Evolutionary conservation across 2,113 vertebrate genomes (phyloP).

Genomic region (Limnothrissa miodon): DNA sequence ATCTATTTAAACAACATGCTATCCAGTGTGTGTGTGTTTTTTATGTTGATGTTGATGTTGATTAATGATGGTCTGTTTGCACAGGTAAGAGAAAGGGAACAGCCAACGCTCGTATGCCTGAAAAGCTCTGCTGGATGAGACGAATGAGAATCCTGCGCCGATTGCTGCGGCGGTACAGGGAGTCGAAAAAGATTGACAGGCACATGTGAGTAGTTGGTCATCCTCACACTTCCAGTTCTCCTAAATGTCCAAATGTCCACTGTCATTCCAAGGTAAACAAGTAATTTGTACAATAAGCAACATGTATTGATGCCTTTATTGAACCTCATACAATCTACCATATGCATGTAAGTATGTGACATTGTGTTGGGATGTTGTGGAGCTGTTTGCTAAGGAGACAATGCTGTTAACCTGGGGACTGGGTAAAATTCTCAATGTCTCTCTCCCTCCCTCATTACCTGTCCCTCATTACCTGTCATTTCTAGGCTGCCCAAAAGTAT

Average conservation of each 20-base stretch:
- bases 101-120: slow-evolving; percentile 95
- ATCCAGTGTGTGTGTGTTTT: neutral
- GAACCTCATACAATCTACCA: neutral
- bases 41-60: neutral
- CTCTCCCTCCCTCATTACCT: too few relatives aligned
- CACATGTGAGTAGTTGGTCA: slow-evolving; percentile 81
- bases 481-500: too few relatives aligned
- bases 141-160: slow-evolving; percentile 95
- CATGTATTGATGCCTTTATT: too few relatives aligned
- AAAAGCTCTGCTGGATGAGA: slow-evolving; percentile 96
- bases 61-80: accelerated
- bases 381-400: too few relatives aligned
- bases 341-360: neutral
- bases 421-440: too few relatives aligned
- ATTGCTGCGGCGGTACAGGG: slow-evolving; percentile 91
- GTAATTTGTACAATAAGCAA: neutral
- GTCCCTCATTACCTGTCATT: too few relatives aligned
- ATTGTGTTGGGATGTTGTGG: neutral
- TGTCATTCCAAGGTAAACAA: neutral
- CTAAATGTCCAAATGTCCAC: neutral
- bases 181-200: slow-evolving; percentile 97
- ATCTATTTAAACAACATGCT: neutral
- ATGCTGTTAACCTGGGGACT: too few relatives aligned
- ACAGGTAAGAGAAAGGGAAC: slow-evolving; percentile 97
- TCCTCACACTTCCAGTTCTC: neutral